A percentile compares a stretch with the other conserved stretches of the same genome.
Evolutionary conservation across 2,113 vertebrate genomes (phyloP).

Genomic region (Hassar affinis): DNA sequence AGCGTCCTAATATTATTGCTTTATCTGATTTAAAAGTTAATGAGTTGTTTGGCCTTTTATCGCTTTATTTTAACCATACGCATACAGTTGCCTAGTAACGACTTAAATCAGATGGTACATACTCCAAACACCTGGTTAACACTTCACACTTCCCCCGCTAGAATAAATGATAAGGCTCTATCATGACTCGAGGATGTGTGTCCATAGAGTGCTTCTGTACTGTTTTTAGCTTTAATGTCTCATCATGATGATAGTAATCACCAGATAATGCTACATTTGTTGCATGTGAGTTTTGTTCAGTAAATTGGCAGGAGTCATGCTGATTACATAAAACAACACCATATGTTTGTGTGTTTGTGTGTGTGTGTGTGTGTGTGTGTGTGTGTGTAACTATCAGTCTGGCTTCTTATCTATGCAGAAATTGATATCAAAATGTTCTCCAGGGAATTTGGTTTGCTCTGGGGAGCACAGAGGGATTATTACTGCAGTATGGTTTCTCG

Average conservation of each 20-base stretch:
- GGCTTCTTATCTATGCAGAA: not conserved
- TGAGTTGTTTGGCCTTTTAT: slow-evolving; percentile 1
- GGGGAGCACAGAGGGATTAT: not conserved
- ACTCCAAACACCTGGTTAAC: slow-evolving; percentile 21
- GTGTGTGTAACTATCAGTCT: not conserved
- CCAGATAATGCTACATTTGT: not conserved
- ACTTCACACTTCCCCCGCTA: not conserved
- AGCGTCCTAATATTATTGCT: not conserved
- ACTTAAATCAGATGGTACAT: slow-evolving; percentile 21
- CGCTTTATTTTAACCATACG: not conserved
- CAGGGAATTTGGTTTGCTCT: not conserved
- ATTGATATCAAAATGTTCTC: not conserved
- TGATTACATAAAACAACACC: not conserved
- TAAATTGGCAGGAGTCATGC: not conserved
- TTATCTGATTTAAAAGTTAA: not conserved
- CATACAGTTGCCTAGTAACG: slow-evolving; percentile 45
- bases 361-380: not conserved
- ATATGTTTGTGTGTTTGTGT: not conserved
- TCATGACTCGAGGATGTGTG: not conserved
- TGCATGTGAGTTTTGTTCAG: not conserved
- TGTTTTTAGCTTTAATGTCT: not conserved
- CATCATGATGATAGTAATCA: not conserved
- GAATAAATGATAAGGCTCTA: not conserved
- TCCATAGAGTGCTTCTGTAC: not conserved
- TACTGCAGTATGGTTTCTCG: not conserved